These are phyloP conservation scores for Pocillopora damicornis DNA, from an alignment of 64 coral and sea anemone species.

Conservation along the genomic window DNA sequence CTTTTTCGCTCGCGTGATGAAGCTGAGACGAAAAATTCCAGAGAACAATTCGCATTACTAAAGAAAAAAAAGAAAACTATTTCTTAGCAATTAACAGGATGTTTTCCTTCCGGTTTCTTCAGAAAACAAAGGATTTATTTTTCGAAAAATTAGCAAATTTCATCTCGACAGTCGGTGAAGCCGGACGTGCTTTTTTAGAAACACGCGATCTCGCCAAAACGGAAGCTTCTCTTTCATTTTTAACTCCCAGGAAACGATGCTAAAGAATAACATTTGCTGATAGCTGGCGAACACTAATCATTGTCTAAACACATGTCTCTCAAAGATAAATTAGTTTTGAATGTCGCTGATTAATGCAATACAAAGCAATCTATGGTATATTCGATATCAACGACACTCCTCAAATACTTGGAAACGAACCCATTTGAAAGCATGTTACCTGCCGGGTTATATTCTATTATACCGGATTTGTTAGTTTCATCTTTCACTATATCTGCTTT, in stretches of 20 bases:
- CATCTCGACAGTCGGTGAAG: not conserved
- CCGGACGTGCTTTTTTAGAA: constrained; percentile 12
- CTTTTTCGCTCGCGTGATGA: constrained; percentile 7
- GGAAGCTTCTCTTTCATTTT: not conserved
- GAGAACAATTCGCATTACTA: not conserved
- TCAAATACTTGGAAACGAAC: not conserved
- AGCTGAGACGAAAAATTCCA: not conserved
- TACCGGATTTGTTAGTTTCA: not conserved
- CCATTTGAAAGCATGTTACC: not conserved
- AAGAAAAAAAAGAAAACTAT: not conserved
- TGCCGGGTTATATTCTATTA: not conserved
- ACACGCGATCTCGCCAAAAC: constrained; percentile 14
- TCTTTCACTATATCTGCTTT: not conserved
- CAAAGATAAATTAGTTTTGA: not conserved
- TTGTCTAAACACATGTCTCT: not conserved
- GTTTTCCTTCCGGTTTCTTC: constrained; percentile 21
- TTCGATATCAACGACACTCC: not conserved
- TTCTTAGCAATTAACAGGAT: not conserved
- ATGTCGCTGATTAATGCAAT: not conserved
- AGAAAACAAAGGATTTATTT: constrained; percentile 33
- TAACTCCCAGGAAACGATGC: constrained; percentile 3
- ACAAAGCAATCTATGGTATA: not conserved
- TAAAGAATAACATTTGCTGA: not conserved
- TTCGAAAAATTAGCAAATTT: not conserved
- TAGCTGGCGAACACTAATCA: not conserved